A percentile compares a stretch with the other conserved stretches of the same genome.
Evolutionary conservation across 2,888 invertebrate genomes (phyloP).

Genomic region (Panopea generosa): DNA sequence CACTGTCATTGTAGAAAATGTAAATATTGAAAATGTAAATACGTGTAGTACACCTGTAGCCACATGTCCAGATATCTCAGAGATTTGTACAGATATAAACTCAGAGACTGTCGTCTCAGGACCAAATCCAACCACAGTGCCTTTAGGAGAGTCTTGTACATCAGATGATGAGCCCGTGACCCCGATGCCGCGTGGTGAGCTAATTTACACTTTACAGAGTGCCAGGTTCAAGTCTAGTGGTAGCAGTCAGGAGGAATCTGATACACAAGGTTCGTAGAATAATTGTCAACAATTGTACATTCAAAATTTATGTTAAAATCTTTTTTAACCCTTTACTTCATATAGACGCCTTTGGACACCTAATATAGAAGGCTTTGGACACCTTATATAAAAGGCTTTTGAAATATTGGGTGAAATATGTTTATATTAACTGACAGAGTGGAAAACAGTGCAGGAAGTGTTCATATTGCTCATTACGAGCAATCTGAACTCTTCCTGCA

Average conservation of each 20-base stretch:
- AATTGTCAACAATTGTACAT: background rate
- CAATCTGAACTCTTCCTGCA: too few relatives aligned
- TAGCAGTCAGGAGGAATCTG: conserved; percentile 64
- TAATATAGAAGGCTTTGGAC: too few relatives aligned
- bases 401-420: too few relatives aligned
- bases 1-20: background rate
- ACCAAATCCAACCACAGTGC: conserved; percentile 56
- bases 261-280: conserved; percentile 66
- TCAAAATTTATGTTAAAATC: background rate
- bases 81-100: conserved; percentile 22
- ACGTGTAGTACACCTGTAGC: conserved; percentile 9
- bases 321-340: background rate
- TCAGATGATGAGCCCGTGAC: conserved; percentile 61
- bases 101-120: conserved; percentile 34
- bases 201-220: conserved; percentile 60
- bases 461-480: too few relatives aligned
- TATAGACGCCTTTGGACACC: too few relatives aligned
- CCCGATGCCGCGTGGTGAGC: conserved; percentile 34
- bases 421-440: too few relatives aligned
- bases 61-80: conserved; percentile 16
- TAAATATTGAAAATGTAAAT: conserved; percentile 43
- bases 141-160: conserved; percentile 54
- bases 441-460: too few relatives aligned
- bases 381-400: too few relatives aligned
- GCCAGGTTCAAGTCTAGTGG: conserved; percentile 67